A percentile compares a stretch with the other conserved stretches of the same genome.
Conservation (phyloP, 2,888 invertebrate genomes). For the Cryptocephalus moraei region DNA sequence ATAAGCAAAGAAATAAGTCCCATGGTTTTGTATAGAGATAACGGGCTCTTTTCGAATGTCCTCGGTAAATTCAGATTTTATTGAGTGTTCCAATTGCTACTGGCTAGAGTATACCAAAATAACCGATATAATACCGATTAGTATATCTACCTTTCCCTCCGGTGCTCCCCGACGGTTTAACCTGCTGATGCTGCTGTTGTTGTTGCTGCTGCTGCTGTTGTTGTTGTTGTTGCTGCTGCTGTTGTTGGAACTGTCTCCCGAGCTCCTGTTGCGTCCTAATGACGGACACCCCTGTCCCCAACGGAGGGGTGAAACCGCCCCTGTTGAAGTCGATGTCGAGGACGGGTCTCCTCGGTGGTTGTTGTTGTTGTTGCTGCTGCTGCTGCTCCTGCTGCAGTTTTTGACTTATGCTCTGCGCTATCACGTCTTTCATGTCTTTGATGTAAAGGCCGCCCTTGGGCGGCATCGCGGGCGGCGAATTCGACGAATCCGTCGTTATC, state of each 20-base stretch:
- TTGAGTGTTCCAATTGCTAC: too few relatives aligned
- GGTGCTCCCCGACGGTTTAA: slow-evolving; percentile 10
- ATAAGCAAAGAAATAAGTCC: too few relatives aligned
- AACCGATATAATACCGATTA: neutral
- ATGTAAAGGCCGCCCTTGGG: slow-evolving; percentile 51
- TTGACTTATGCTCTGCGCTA: slow-evolving; percentile 85
- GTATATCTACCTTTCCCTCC: slow-evolving; percentile 26
- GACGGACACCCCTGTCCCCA: slow-evolving; percentile 47
- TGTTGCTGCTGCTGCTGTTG: slow-evolving; percentile 18
- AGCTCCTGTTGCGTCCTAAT: slow-evolving; percentile 40
- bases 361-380: slow-evolving; percentile 66
- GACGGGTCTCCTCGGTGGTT: slow-evolving; percentile 20
- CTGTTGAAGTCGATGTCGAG: slow-evolving; percentile 33
- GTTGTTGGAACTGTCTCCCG: slow-evolving; percentile 21
- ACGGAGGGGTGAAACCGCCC: slow-evolving; percentile 48
- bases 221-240: slow-evolving; percentile 22
- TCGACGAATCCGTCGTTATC: slow-evolving; percentile 42
- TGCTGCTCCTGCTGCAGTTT: slow-evolving; percentile 61
- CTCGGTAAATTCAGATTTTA: too few relatives aligned
- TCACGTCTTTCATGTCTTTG: slow-evolving; percentile 86
- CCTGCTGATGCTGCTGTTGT: slow-evolving; percentile 15
- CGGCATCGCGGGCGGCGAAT: slow-evolving; percentile 41
- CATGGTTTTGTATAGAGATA: too few relatives aligned
- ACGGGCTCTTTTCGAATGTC: too few relatives aligned
- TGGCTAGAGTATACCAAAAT: too few relatives aligned